Base-by-base conservation (phyloP, 2,797 vertebrate genomes). In the Rhinella marina region DNA sequence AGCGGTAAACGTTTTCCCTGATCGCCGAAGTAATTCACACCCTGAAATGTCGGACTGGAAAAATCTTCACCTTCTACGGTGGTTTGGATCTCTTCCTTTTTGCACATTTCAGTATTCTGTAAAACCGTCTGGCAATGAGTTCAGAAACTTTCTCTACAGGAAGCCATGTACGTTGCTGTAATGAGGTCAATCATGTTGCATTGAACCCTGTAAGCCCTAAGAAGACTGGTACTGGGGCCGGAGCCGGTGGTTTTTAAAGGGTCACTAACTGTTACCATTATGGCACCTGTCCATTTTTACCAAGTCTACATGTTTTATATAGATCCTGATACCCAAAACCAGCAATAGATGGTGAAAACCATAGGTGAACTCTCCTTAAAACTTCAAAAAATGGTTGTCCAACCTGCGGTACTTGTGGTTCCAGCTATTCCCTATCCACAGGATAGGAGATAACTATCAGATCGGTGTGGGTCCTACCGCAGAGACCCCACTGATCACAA, bases 1-100 rank as follows among this genome's bases (percentile, higher is more conserved):
- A 29, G 17, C 17, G 66, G 62, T 82, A 32, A 73, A 73, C 59
- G 41, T 29, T 52, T 76, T 76, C 70, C 83, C 56, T 14, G 66
- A 19, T 32, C 25, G 23, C 64, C 85, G 66, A 64, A 68, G 62
- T 62, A 76, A 73, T 77, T 88, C 82, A 85, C 82, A 75, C 87
- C 82, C 82, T 80, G 52, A 54, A 48, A 79, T 85, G 27, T 29
- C 73, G 21, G 19, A 27, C 25, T 25, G 23, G 80, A 48, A n/a
- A n/a, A 68, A 82, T 21, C 41, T 41, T 41, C 41, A 25, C 41
- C 8, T 52, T 77, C 5, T 52, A 50, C 9, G 4, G 12, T n/a
- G 27, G 7, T 72, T 32, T 72, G 17, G 14, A 32, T 16, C 19
- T 72, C 16, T 72, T 72, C 32, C 29, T 2, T 0, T 41, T 41